Conservation (phyloP, 92 coral and sea anemone genomes). For the Palythoa heliodiscus region DNA sequence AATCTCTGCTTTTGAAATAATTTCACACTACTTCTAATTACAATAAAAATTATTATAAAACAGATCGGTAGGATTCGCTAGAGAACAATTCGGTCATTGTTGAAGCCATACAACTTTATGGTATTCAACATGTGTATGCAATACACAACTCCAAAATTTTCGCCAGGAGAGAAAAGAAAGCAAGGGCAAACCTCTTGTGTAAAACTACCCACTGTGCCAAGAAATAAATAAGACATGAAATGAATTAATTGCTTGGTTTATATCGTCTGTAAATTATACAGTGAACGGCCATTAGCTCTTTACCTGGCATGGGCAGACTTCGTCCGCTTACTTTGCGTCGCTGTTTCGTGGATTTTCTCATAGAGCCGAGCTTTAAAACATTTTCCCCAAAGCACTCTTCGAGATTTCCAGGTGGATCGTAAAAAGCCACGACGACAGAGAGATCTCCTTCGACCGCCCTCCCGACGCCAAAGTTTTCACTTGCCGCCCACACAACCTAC, state of each 20-base stretch:
- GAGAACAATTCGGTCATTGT: neutral
- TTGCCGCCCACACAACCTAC: slow-evolving; percentile 91
- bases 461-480: slow-evolving; percentile 94
- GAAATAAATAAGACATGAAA: neutral
- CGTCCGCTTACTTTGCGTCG: slow-evolving; percentile 60
- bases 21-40: neutral
- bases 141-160: neutral
- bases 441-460: slow-evolving; percentile 78
- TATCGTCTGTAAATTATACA: neutral
- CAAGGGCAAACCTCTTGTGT: neutral
- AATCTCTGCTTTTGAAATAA: neutral
- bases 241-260: neutral
- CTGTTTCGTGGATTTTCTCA: slow-evolving; percentile 45
- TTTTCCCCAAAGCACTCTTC: slow-evolving; percentile 85
- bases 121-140: neutral
- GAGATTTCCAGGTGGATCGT: slow-evolving; percentile 98
- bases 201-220: neutral
- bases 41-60: neutral
- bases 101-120: neutral
- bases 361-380: slow-evolving; percentile 70
- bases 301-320: slow-evolving; percentile 81
- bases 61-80: neutral
- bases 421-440: slow-evolving; percentile 94
- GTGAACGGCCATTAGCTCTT: slow-evolving; percentile 20
- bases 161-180: neutral